Evolutionary conservation across 2,797 vertebrate genomes (phyloP).

Genomic region (Astyanax mexicanus): DNA sequence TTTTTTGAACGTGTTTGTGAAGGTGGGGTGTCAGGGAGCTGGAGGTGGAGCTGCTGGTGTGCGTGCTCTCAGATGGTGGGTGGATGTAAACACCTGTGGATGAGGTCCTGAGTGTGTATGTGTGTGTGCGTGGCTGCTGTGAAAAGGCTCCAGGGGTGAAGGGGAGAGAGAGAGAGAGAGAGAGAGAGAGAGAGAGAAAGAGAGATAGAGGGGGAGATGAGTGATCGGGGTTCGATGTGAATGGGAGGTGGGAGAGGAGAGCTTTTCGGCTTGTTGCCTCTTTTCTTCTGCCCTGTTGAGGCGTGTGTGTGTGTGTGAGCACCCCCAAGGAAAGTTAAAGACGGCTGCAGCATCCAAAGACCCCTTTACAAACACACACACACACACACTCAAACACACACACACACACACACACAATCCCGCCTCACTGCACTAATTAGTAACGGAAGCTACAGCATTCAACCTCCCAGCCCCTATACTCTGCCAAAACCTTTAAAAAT

Average conservation of each 20-base stretch:
- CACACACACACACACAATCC: constrained; percentile 36
- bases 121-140: not conserved
- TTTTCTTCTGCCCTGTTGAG: constrained; percentile 66
- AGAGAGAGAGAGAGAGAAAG: constrained; percentile 48
- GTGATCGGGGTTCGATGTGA: constrained; percentile 66
- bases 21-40: too few relatives aligned
- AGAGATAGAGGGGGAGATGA: constrained; percentile 60
- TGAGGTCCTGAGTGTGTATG: not conserved
- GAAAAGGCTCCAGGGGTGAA: not conserved
- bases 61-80: not conserved
- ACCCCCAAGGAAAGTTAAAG: constrained; percentile 49
- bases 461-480: constrained; percentile 62
- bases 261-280: constrained; percentile 70
- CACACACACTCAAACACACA: constrained; percentile 37
- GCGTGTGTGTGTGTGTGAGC: constrained; percentile 50
- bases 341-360: constrained; percentile 45
- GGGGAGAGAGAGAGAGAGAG: constrained; percentile 57
- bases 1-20: not conserved
- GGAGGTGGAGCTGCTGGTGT: too few relatives aligned
- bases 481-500: constrained; percentile 46
- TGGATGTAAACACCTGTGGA: constrained; percentile 12
- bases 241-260: constrained; percentile 58
- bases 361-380: constrained; percentile 29
- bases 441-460: constrained; percentile 85
- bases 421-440: constrained; percentile 80